Percentiles rank a stretch among this genome's conserved stretches.
Evolutionary conservation across 2,113 vertebrate species (phyloP).

Genomic region (Taxidea taxus): DNA sequence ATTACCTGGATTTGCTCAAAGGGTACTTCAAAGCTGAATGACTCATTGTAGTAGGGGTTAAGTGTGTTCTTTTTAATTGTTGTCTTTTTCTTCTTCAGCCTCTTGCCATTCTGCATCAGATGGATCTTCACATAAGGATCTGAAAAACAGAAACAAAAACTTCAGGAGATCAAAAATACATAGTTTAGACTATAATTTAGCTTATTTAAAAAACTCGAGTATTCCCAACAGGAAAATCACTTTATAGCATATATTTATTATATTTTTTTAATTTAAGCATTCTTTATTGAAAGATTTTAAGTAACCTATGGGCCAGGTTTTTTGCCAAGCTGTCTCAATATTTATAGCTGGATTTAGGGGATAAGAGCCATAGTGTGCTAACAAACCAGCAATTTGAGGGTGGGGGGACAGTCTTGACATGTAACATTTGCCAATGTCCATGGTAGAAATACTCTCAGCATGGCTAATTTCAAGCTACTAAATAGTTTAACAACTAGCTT

Average conservation of each 20-base stretch:
- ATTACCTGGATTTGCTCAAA: slow-evolving; percentile 99
- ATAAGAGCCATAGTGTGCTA: not conserved
- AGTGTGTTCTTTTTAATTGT: slow-evolving; percentile 99
- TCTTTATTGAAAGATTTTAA: not conserved
- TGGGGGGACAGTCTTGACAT: not conserved
- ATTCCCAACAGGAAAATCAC: not conserved
- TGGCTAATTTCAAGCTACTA: not conserved
- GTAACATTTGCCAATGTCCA: not conserved
- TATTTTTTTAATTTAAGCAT: not conserved
- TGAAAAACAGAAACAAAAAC: slow-evolving; percentile 77
- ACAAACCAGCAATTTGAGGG: not conserved
- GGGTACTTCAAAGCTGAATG: slow-evolving; percentile 99
- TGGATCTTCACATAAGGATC: slow-evolving; percentile 99
- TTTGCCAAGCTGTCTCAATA: not conserved
- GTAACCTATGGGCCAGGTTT: not conserved
- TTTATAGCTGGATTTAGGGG: not conserved
- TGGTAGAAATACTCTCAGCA: not conserved
- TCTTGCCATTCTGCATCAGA: slow-evolving; percentile 99
- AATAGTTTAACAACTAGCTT: not conserved
- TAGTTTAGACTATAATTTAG: not conserved
- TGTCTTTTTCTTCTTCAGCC: slow-evolving; percentile 99
- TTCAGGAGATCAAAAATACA: slow-evolving; percentile 27
- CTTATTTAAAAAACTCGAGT: not conserved
- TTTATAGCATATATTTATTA: not conserved
- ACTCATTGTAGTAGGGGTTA: slow-evolving; percentile 99